These are phyloP conservation scores for Eilema depressum DNA, from an alignment of 2,888 invertebrate genomes.

Conservation along the genomic window DNA sequence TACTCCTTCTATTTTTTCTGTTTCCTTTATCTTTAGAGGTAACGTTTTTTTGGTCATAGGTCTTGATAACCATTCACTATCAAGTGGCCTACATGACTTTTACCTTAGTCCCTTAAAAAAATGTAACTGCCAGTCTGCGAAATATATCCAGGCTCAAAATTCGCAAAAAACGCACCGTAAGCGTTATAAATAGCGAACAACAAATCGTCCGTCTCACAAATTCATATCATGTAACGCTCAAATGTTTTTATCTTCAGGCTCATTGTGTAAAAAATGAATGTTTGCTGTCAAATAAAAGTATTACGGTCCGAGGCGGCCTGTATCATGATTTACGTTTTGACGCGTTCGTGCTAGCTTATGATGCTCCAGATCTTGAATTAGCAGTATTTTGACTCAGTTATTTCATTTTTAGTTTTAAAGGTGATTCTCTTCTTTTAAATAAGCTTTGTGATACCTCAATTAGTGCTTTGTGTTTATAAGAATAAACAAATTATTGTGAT, in stretches of 20 bases:
- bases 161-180: slow-evolving; percentile 19
- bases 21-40: neutral
- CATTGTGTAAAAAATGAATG: slow-evolving; percentile 63
- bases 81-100: too few relatives aligned
- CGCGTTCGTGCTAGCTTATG: slow-evolving; percentile 39
- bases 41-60: neutral
- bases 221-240: slow-evolving; percentile 47
- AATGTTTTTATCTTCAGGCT: slow-evolving; percentile 53
- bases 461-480: neutral
- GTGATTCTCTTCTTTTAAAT: neutral
- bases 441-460: neutral
- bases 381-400: slow-evolving; percentile 13
- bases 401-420: neutral
- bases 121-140: neutral
- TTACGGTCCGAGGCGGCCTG: slow-evolving; percentile 31
- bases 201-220: slow-evolving; percentile 45
- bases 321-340: slow-evolving; percentile 50
- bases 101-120: neutral
- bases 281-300: slow-evolving; percentile 71
- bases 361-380: slow-evolving; percentile 37
- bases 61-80: too few relatives aligned
- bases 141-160: neutral
- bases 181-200: slow-evolving; percentile 44
- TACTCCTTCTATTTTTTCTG: too few relatives aligned
- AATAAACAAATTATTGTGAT: too few relatives aligned